Evolutionary conservation across 2,888 invertebrate genomes (phyloP), one percentile per base, ranked within the genome.

Genomic region (Toxonevra muliebris): DNA sequence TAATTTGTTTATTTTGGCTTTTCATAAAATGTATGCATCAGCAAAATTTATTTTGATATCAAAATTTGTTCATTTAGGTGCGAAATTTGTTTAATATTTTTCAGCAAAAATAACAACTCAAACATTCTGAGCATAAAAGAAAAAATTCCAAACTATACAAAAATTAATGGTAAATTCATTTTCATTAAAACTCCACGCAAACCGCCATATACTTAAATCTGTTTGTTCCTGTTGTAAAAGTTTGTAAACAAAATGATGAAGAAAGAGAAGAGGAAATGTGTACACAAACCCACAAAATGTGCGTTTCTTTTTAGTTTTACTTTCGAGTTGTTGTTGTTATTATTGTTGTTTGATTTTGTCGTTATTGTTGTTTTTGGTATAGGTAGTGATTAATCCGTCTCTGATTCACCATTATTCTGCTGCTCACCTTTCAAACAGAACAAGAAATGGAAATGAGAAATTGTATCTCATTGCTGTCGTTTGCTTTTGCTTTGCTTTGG

Each of bases 191-290:
- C 30, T 59, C 11, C 10, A 15, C 41, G 13, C 10, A 48, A 30
- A 40, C 60, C 40, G 15, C 1, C 17, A 17, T 19, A 41, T 17
- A 41, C 19, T 20, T 17, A 42, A 62, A 67, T 59, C 15, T 67
- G 59, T 67, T 67, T 67, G 67, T 67, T 67, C 67, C 67, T 67
- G 62, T 62, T 61, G 62, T 63, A 67, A 67, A 67, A 67, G 63
- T 67, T 67, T 42, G 63, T 54, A 67, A 67, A 67, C 67, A 67
- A 62, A 55, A 40, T 15, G 42, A 12, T 12, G 20, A 54, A 19
- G n/a, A 15, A 12, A 30, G 30, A 13, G 11, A n/a, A 40, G n/a
- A 48, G 50, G 13, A 4, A n/a, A 15, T 60, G 20, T 53, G 8
- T 12, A 42, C 48, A 66, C 45, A 66, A 43, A 60, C 40, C 62